Conservation (phyloP, 64 coral and sea anemone species). For the Orbicella faveolata region DNA sequence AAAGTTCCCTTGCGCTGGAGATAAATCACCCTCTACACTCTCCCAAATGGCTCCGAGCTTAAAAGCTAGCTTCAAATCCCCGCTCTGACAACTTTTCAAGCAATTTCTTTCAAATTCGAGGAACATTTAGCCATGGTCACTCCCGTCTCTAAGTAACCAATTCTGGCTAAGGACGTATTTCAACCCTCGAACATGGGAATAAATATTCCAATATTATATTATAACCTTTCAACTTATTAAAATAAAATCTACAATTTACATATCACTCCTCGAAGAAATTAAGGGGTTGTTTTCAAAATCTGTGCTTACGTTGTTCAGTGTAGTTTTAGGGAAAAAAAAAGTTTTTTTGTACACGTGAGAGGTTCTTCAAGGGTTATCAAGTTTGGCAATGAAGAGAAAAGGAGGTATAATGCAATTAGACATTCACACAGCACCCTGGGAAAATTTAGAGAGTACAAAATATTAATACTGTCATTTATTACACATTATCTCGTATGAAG, state of each 20-base stretch:
- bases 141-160: constrained; percentile 78
- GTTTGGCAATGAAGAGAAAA: constrained; percentile 6
- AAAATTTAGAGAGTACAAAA: constrained; percentile 54
- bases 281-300: not conserved
- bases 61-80: constrained; percentile 21
- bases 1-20: constrained; percentile 48
- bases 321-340: not conserved
- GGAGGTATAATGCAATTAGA: constrained; percentile 20
- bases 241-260: constrained; percentile 60
- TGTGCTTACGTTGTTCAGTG: not conserved
- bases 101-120: not conserved
- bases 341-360: not conserved
- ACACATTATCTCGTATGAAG: constrained; percentile 37
- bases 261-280: constrained; percentile 30
- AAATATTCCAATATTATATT: constrained; percentile 71
- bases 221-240: constrained; percentile 68
- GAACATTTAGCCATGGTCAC: not conserved
- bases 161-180: constrained; percentile 59
- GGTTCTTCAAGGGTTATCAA: not conserved
- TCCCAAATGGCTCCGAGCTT: constrained; percentile 24
- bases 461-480: constrained; percentile 70
- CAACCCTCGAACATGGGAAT: constrained; percentile 66
- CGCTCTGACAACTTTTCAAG: constrained; percentile 1
- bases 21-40: constrained; percentile 58
- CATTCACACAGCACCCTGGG: constrained; percentile 24